phyloP scores from a whole-genome alignment of 2,113 vertebrate genomes.

The Oxyruncus cristatus region DNA sequence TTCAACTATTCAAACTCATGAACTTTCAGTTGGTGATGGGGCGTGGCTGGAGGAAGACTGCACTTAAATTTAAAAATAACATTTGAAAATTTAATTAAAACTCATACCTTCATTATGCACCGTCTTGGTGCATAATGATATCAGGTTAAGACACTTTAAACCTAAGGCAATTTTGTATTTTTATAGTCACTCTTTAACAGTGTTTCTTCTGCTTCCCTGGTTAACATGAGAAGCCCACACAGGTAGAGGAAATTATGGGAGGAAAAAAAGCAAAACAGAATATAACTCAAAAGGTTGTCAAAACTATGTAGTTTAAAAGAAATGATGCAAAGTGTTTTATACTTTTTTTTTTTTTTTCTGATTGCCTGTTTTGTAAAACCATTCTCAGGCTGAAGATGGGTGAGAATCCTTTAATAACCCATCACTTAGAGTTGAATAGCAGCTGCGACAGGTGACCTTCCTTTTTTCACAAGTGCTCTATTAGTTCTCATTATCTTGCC shows the following conservation, averaged over 20 bases:
- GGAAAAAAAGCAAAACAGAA: neutral
- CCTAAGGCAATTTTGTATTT: neutral
- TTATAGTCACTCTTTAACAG: neutral
- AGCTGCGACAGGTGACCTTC: slow-evolving; percentile 38
- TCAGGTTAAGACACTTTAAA: neutral
- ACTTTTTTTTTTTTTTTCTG: neutral
- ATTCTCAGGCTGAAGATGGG: neutral
- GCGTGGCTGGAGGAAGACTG: neutral
- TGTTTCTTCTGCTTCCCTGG: neutral
- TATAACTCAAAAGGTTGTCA: neutral
- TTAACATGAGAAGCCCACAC: neutral
- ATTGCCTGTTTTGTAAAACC: neutral
- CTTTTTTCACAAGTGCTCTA: slow-evolving; percentile 7
- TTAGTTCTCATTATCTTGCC: slow-evolving; percentile 44
- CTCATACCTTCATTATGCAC: neutral
- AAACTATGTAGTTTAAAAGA: neutral
- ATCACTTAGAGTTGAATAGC: slow-evolving; percentile 37
- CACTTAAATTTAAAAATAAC: neutral
- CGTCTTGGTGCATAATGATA: neutral
- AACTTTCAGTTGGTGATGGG: neutral
- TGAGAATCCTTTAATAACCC: slow-evolving; percentile 14
- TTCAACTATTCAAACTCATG: neutral
- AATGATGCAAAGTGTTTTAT: neutral
- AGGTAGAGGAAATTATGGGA: neutral
- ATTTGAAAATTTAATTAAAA: slow-evolving; percentile 26